Evolutionary conservation across 2,888 invertebrate genomes (phyloP), one percentile per base, ranked within the genome.

Genomic region (Cartodere bifasciata): DNA sequence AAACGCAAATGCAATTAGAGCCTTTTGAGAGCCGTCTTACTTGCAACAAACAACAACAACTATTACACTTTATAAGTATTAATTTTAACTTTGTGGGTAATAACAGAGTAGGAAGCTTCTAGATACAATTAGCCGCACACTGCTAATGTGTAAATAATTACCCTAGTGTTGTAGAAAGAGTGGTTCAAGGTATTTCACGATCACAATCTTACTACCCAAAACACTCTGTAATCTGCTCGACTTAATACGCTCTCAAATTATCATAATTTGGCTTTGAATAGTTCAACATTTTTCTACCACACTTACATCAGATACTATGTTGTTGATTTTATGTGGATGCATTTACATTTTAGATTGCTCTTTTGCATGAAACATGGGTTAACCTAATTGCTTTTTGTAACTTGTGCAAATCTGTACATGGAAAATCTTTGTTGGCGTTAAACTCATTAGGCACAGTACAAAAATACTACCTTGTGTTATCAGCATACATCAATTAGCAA

Each of bases 111-210:
- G 46, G 38, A 38, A 43, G 49, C 46, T 52, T 42, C 46, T 47
- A 50, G 50, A 50, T 52, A 48, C 53, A 59, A 60, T 60, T 58
- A 59, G 50, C 45, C 45, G 36, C 47, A n/a, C 47, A 44, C 47
- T 49, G 57, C 57, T 60, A 60, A 60, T 60, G 60, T 58, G 58
- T 57, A 60, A 58, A 60, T 60, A 60, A 60, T 60, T 59, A 57
- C 55, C 45, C 38, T 32, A 13, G 13, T n/a, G 13, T n/a, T n/a
- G n/a, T n/a, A n/a, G n/a, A n/a, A n/a, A n/a, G n/a, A n/a, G 37
- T 37, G 44, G 49, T 53, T 50, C 55, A 52, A 53, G 53, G 52
- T 51, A 52, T 50, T 50, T 45, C 50, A 51, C 50, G 55, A 54
- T 55, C 48, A 39, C 49, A 53, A 55, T 56, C 56, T 52, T 42